These are phyloP conservation scores for Chloebia gouldiae DNA, from an alignment of 2,113 vertebrate species.

Conservation along the genomic window DNA sequence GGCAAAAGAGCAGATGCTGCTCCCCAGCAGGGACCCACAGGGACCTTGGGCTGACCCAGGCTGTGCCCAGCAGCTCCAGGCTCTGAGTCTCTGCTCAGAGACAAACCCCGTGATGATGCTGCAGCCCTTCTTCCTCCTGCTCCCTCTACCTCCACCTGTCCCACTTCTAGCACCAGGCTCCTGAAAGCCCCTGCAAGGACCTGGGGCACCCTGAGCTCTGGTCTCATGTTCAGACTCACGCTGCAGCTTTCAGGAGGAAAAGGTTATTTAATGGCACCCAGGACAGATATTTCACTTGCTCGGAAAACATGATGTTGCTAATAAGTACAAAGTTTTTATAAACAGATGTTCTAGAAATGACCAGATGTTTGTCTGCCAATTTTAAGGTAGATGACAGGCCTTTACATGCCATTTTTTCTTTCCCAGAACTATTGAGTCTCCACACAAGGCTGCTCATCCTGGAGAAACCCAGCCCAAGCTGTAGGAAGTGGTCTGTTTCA, in stretches of 20 bases:
- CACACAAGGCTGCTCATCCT: neutral
- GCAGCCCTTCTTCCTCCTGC: neutral
- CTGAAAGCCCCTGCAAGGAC: accelerated
- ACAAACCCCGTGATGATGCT: accelerated
- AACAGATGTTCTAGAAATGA: neutral
- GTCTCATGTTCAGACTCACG: neutral
- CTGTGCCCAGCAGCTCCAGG: neutral
- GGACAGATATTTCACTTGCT: neutral
- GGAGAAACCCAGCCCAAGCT: neutral
- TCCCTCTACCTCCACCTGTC: neutral
- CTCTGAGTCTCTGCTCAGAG: neutral
- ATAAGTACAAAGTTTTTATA: neutral
- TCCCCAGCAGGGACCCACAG: neutral
- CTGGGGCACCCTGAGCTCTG: neutral
- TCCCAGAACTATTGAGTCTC: neutral
- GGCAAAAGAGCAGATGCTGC: neutral
- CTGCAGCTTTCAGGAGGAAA: neutral
- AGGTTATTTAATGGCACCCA: neutral
- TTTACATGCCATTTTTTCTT: neutral
- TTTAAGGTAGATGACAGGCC: neutral
- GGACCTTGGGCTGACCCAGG: neutral
- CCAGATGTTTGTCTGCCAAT: neutral
- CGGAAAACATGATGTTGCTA: neutral
- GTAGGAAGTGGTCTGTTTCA: accelerated
- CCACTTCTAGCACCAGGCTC: neutral